phyloP scores from a whole-genome alignment of 2,113 vertebrate genomes.

The Morone saxatilis region DNA sequence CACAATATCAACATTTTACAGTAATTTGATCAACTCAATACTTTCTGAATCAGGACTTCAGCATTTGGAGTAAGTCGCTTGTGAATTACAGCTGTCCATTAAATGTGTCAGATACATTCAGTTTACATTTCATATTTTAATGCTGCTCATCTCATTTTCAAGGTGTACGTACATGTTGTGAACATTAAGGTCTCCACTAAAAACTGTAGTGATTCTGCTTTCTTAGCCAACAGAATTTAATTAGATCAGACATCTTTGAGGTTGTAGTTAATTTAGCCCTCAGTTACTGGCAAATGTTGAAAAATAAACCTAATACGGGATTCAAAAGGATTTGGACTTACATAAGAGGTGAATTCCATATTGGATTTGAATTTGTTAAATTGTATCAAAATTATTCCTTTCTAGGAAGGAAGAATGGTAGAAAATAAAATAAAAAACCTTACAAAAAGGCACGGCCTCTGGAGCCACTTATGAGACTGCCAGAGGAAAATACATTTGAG shows the following conservation, averaged over 20 bases:
- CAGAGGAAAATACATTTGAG: slow-evolving; percentile 19
- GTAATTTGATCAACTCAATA: background rate
- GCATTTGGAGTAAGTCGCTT: background rate
- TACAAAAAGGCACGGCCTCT: background rate
- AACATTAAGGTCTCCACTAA: background rate
- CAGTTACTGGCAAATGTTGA: background rate
- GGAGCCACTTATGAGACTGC: background rate
- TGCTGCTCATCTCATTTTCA: background rate
- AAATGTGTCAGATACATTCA: background rate
- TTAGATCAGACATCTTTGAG: no score
- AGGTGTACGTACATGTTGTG: background rate
- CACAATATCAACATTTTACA: background rate
- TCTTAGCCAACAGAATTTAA: background rate
- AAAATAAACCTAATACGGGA: background rate
- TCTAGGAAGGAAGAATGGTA: background rate
- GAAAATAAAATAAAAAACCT: background rate
- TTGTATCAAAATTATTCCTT: background rate
- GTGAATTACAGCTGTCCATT: background rate
- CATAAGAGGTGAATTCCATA: no score
- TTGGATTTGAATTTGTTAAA: background rate
- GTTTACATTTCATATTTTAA: background rate
- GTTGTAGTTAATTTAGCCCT: background rate
- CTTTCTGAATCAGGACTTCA: background rate
- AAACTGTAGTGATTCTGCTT: background rate
- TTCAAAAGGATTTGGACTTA: background rate